These are phyloP conservation scores for Peromyscus nudipes DNA, from an alignment of 2,797 vertebrate genomes.

Conservation along the genomic window DNA sequence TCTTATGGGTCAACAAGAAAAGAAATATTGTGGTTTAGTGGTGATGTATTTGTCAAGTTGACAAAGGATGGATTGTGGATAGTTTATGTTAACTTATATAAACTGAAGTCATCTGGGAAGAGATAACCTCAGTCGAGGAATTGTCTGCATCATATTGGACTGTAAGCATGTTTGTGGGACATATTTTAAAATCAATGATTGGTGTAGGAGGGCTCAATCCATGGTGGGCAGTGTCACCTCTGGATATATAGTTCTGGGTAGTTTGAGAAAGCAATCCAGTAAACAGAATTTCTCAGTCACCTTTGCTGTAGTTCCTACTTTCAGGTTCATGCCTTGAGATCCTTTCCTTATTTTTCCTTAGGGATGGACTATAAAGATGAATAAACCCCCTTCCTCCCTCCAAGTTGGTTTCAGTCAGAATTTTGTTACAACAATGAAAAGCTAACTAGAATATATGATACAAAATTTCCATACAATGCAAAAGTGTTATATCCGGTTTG, in stretches of 20 bases:
- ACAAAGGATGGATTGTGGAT: neutral
- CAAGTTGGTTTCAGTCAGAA: neutral
- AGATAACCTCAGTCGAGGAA: neutral
- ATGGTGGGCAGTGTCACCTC: neutral
- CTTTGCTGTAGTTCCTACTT: neutral
- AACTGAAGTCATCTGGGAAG: neutral
- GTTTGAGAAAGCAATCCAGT: too few relatives aligned
- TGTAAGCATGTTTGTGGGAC: neutral
- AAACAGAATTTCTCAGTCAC: neutral
- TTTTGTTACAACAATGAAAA: neutral
- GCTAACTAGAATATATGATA: neutral
- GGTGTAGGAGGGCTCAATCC: neutral
- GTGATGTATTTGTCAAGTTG: neutral
- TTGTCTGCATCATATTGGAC: neutral
- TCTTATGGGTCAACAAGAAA: neutral
- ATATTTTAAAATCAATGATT: neutral
- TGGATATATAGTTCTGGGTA: neutral
- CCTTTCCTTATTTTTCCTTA: too few relatives aligned
- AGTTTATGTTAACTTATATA: neutral
- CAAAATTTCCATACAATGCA: neutral
- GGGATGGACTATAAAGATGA: too few relatives aligned
- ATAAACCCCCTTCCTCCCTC: neutral
- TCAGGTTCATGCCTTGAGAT: neutral
- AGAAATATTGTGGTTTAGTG: neutral
- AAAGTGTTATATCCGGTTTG: neutral